A percentile compares a stretch with the other conserved stretches of the same genome.
phyloP scores from a whole-genome alignment of 2,113 vertebrate genomes.

The Hemiscyllium ocellatum region DNA sequence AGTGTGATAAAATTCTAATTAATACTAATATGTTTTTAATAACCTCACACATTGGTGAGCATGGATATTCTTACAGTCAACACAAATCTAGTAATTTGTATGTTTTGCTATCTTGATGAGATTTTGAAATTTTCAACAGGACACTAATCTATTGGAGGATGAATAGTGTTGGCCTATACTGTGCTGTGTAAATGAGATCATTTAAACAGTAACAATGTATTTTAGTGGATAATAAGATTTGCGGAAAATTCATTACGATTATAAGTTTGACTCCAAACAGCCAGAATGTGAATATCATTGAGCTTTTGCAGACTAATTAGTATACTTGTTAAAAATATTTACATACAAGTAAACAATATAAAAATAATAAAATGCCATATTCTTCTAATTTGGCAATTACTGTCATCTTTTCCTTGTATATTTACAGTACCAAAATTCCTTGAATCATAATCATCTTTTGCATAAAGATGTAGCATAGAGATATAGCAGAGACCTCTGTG shows the following conservation, averaged over 20 bases:
- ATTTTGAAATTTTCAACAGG: not conserved
- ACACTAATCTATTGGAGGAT: not conserved
- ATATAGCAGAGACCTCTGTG: not conserved
- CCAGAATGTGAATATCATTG: not conserved
- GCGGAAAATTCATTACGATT: not conserved
- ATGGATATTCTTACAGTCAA: not conserved
- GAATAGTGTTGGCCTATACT: not conserved
- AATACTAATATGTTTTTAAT: not conserved
- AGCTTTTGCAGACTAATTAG: not conserved
- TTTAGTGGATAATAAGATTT: not conserved
- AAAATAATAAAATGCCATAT: not conserved
- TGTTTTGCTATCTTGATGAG: too few species aligned
- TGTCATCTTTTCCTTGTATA: not conserved
- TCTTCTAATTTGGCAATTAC: conserved; percentile 1
- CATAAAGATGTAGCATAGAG: not conserved
- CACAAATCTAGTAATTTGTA: not conserved
- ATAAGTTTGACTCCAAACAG: not conserved
- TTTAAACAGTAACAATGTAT: not conserved
- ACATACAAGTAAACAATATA: not conserved
- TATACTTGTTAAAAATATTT: not conserved
- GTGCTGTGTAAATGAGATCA: conserved; percentile 9
- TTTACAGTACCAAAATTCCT: not conserved
- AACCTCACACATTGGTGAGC: too few species aligned
- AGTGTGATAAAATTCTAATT: not conserved
- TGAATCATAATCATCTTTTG: not conserved